Evolutionary conservation across 2,797 vertebrate genomes (phyloP).

Genomic region (Schizopygopsis malacanthus): DNA sequence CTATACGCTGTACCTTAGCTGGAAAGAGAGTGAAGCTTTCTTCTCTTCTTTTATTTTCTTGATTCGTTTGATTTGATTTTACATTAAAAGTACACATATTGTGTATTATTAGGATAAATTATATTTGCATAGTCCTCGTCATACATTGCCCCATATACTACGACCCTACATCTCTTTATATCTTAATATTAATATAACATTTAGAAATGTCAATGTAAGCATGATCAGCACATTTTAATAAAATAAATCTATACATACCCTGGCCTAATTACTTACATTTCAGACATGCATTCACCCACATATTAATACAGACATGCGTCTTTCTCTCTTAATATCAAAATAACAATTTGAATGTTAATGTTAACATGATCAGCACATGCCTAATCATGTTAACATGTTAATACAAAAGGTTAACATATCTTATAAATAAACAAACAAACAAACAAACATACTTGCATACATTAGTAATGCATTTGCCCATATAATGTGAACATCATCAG

Average conservation of each 20-base stretch:
- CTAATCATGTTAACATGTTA: too few species aligned
- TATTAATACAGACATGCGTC: neutral
- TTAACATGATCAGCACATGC: neutral
- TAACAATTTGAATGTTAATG: neutral
- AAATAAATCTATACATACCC: neutral
- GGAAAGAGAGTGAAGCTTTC: neutral
- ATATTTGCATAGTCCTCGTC: neutral
- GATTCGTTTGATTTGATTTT: neutral
- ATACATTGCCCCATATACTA: neutral
- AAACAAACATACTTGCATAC: too few species aligned
- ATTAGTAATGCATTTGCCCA: too few species aligned
- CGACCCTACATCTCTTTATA: neutral
- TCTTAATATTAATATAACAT: neutral
- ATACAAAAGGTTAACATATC: too few species aligned
- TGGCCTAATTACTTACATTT: neutral
- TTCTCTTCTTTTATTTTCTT: neutral
- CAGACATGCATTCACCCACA: neutral
- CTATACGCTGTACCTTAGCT: neutral
- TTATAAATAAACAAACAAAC: too few species aligned
- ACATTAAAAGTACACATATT: neutral
- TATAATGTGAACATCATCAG: neutral
- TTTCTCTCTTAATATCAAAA: neutral
- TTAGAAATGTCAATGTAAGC: neutral
- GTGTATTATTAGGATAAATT: neutral
- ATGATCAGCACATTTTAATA: neutral